phyloP scores from a whole-genome alignment of 2,888 invertebrate genomes.

The Heliconius sara region DNA sequence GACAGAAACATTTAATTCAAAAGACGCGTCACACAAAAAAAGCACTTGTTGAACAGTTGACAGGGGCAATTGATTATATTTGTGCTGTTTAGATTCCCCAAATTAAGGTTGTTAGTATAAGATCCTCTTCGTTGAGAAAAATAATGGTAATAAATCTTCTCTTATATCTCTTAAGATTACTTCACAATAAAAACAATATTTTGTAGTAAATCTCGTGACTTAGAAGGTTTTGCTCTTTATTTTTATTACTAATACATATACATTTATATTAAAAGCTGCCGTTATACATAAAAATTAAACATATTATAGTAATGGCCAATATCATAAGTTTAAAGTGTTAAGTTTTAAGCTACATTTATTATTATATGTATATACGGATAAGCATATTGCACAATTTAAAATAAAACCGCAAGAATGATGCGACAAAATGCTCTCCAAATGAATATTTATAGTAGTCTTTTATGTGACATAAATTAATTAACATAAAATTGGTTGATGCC shows the following conservation, averaged over 20 bases:
- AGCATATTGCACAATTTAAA: background rate
- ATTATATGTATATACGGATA: background rate
- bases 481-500: constrained; percentile 24
- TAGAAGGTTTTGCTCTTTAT: background rate
- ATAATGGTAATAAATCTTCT: constrained; percentile 71
- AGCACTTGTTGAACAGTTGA: constrained; percentile 74
- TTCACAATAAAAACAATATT: constrained; percentile 48
- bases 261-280: background rate
- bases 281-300: background rate
- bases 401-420: constrained; percentile 14
- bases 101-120: constrained; percentile 69
- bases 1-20: background rate
- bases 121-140: constrained; percentile 62
- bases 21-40: constrained; percentile 30
- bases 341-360: constrained; percentile 1
- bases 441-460: constrained; percentile 24
- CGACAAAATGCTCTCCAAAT: constrained; percentile 11
- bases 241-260: background rate
- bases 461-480: constrained; percentile 23
- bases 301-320: background rate
- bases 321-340: background rate
- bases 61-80: constrained; percentile 63
- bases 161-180: constrained; percentile 49
- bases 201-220: constrained; percentile 39
- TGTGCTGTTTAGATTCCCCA: constrained; percentile 74